Percentiles rank a stretch among this genome's conserved stretches.
Evolutionary conservation across 2,888 invertebrate species (phyloP).

Genomic region (Octodonta nipae): DNA sequence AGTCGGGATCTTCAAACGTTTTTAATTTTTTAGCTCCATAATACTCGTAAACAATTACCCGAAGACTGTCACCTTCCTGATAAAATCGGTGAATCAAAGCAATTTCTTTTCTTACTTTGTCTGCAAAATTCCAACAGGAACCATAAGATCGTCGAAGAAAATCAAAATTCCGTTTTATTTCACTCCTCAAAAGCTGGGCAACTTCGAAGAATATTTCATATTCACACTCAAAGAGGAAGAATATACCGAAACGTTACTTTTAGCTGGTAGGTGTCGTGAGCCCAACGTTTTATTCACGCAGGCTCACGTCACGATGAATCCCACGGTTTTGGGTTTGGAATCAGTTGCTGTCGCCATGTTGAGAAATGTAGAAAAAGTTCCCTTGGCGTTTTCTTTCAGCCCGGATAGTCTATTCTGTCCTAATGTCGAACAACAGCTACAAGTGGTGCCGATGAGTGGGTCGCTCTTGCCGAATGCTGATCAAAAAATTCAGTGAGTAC

Average conservation of each 20-base stretch:
- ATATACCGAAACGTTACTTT: slow-evolving; percentile 40
- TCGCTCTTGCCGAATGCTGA: slow-evolving; percentile 37
- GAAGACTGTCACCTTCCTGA: slow-evolving; percentile 39
- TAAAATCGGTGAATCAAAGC: slow-evolving; percentile 11
- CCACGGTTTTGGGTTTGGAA: slow-evolving; percentile 47
- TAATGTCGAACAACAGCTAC: slow-evolving; percentile 39
- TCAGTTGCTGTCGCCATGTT: slow-evolving; percentile 36
- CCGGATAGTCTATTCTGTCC: slow-evolving; percentile 43
- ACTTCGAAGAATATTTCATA: slow-evolving; percentile 39
- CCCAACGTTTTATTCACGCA: slow-evolving; percentile 48
- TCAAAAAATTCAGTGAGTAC: slow-evolving; percentile 40
- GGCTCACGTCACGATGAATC: slow-evolving; percentile 45
- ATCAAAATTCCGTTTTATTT: slow-evolving; percentile 51
- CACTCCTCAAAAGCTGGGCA: slow-evolving; percentile 46
- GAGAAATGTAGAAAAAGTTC: slow-evolving; percentile 42
- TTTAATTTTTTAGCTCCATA: slow-evolving; percentile 43
- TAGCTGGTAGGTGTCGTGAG: slow-evolving; percentile 51
- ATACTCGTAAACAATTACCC: slow-evolving; percentile 53
- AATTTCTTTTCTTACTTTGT: slow-evolving; percentile 36
- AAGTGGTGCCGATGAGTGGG: slow-evolving; percentile 40
- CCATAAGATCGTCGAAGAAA: slow-evolving; percentile 45
- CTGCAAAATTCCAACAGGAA: slow-evolving; percentile 47
- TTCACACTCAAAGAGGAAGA: slow-evolving; percentile 44
- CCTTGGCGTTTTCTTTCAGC: slow-evolving; percentile 40
- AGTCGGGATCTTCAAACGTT: no score